phyloP scores from a whole-genome alignment of 2,888 invertebrate species.

The Falcaria lacertinaria region DNA sequence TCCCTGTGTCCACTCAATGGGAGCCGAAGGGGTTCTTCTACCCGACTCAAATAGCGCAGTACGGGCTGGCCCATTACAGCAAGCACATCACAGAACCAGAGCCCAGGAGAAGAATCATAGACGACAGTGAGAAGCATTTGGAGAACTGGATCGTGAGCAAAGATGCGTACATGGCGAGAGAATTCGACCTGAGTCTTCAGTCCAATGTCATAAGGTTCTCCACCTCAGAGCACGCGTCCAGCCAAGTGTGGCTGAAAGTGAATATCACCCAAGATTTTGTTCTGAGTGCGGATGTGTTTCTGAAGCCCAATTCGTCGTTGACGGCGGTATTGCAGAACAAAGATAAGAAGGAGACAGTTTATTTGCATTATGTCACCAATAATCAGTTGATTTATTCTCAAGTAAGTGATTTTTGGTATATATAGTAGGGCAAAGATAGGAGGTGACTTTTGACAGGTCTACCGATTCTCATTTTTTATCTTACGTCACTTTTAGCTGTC shows the following conservation, averaged over 20 bases:
- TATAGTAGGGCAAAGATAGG: too few species aligned
- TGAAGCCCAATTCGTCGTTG: slow-evolving; percentile 90
- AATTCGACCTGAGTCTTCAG: slow-evolving; percentile 79
- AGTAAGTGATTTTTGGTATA: too few species aligned
- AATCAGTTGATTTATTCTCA: slow-evolving; percentile 86
- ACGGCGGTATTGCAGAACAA: slow-evolving; percentile 87
- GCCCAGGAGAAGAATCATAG: slow-evolving; percentile 84
- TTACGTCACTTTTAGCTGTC: too few species aligned
- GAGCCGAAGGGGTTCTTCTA: slow-evolving; percentile 97
- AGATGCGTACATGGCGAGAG: slow-evolving; percentile 82
- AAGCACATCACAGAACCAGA: slow-evolving; percentile 94
- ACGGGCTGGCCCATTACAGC: slow-evolving; percentile 97
- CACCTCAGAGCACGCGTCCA: slow-evolving; percentile 84
- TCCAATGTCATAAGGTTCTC: slow-evolving; percentile 85
- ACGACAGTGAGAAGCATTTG: slow-evolving; percentile 85
- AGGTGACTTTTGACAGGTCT: too few species aligned
- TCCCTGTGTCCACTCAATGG: slow-evolving; percentile 98
- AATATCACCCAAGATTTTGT: slow-evolving; percentile 83
- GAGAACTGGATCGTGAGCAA: slow-evolving; percentile 88
- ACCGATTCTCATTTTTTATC: too few species aligned
- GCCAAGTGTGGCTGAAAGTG: slow-evolving; percentile 83
- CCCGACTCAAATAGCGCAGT: slow-evolving; percentile 99
- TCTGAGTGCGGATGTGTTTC: slow-evolving; percentile 84
- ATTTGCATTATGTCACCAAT: slow-evolving; percentile 90
- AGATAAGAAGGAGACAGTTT: slow-evolving; percentile 88